Evolutionary conservation across 1,140 invertebrate species (phyloP).

Genomic region (Dysdera silvatica): DNA sequence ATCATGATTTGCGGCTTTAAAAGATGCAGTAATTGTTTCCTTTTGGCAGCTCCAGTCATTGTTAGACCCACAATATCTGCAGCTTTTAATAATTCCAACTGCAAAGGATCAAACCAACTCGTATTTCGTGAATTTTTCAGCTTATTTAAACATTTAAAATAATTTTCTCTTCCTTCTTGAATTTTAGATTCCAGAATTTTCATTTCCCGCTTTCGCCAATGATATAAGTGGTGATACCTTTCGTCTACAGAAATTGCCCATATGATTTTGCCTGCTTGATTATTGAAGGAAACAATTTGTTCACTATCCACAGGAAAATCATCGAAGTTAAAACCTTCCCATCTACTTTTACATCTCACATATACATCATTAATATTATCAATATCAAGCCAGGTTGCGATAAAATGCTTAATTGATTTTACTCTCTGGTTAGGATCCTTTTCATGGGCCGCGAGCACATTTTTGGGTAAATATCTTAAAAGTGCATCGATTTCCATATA

Average conservation of each 20-base stretch:
- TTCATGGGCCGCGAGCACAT: too few species aligned
- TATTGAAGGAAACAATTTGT: too few species aligned
- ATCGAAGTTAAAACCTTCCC: too few species aligned
- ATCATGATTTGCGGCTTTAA: conserved; percentile 57
- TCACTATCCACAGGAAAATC: too few species aligned
- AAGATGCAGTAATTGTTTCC: conserved; percentile 52
- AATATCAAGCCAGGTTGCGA: too few species aligned
- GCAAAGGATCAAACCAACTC: neutral
- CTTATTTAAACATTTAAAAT: neutral
- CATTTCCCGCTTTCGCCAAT: conserved; percentile 4
- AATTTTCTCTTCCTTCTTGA: neutral
- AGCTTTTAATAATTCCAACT: conserved; percentile 1
- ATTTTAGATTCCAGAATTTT: neutral
- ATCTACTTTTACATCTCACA: too few species aligned
- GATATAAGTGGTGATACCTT: conserved; percentile 4
- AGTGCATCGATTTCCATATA: too few species aligned
- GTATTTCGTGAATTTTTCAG: neutral
- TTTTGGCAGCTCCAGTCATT: conserved; percentile 62
- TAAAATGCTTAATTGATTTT: too few species aligned
- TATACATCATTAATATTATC: too few species aligned
- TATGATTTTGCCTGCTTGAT: too few species aligned
- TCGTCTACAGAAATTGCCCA: neutral
- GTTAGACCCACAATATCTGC: conserved; percentile 60
- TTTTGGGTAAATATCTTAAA: too few species aligned
- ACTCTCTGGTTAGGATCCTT: too few species aligned